Evolutionary conservation across 2,888 invertebrate genomes (phyloP), one percentile per base, ranked within the genome.

Genomic region (Melinaea marsaeus): DNA sequence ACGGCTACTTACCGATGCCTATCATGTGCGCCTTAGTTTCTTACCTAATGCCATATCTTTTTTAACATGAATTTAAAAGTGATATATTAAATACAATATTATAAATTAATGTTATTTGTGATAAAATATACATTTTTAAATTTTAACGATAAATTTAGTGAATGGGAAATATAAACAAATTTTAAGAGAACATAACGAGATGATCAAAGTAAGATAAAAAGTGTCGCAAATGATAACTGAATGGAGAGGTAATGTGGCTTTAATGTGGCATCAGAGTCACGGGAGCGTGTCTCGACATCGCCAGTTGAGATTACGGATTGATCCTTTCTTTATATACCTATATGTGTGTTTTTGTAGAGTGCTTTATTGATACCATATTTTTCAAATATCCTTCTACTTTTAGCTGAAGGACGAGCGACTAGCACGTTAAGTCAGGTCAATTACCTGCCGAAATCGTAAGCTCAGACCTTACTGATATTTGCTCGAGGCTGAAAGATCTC

Each of bases 311-410:
- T 90, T 88, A 89, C 77, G 62, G 74, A 63, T 74, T 87, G 87
- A 88, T 86, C 87, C 84, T 74, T 79, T 78, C 85, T 84, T 83
- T 86, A 84, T 81, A 83, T 80, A 81, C 76, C 83, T 81, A 83
- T 37, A 37, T 37, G 37, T 42, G 9, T 42, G 11, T 42, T 9
- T 9, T 42, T 9, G 37, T 42, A 42, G 9, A 3, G 11, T 42
- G 9, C 9, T 42, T 42, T 42, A 42, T 42, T 42, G 11, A 42
- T 42, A 7, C 11, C 1, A 9, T 42, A 42, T 42, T 9, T 42
- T 9, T 42, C 9, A 11, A 42, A 42, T 42, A 2, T 9, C 9
- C 42, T 42, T 42, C 3, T 42, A 11, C 9, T 42, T 42, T 42
- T 42, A 42, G 4, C 4, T 42, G 7, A 42, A 42, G 42, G 42